Percentiles rank a stretch among this genome's conserved stretches.
phyloP scores from a whole-genome alignment of 2,888 invertebrate genomes.

The Ectemnius cavifrons region DNA sequence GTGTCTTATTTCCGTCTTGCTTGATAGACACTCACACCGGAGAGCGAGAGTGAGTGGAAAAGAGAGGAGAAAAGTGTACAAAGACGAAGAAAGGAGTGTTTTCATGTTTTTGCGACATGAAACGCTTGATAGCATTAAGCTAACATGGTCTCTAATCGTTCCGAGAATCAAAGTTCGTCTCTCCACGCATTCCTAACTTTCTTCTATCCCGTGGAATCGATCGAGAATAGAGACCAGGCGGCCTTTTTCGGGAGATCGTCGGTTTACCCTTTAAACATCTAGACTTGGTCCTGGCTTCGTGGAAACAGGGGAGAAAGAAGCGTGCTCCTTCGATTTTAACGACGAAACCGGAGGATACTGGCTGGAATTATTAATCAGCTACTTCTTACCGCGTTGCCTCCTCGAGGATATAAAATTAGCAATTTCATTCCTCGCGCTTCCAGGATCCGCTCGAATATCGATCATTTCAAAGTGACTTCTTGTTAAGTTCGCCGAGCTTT shows the following conservation, averaged over 20 bases:
- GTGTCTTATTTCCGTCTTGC: constrained; percentile 75
- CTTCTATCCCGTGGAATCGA: constrained; percentile 47
- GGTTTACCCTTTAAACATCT: constrained; percentile 31
- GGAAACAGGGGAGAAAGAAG: constrained; percentile 50
- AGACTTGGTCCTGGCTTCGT: constrained; percentile 38
- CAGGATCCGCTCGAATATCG: constrained; percentile 71
- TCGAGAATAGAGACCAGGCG: constrained; percentile 41
- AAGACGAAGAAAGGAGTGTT: constrained; percentile 4
- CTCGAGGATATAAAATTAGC: constrained; percentile 72
- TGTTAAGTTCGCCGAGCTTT: constrained; percentile 21
- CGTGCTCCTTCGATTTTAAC: constrained; percentile 63
- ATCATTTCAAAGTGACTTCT: constrained; percentile 61
- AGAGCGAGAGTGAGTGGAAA: constrained; percentile 30
- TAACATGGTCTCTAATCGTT: constrained; percentile 41
- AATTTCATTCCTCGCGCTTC: constrained; percentile 71
- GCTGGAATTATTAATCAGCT: constrained; percentile 71
- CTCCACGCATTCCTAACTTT: constrained; percentile 46
- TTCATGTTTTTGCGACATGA: too few species aligned
- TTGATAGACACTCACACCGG: constrained; percentile 39
- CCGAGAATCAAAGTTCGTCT: constrained; percentile 43
- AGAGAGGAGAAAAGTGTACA: constrained; percentile 8
- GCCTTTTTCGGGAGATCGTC: constrained; percentile 22
- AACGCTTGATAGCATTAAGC: neutral
- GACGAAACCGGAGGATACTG: constrained; percentile 64
- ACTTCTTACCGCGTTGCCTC: constrained; percentile 59